These are phyloP conservation scores for Subacronicta megacephala DNA, from an alignment of 2,888 invertebrate species.

Conservation along the genomic window DNA sequence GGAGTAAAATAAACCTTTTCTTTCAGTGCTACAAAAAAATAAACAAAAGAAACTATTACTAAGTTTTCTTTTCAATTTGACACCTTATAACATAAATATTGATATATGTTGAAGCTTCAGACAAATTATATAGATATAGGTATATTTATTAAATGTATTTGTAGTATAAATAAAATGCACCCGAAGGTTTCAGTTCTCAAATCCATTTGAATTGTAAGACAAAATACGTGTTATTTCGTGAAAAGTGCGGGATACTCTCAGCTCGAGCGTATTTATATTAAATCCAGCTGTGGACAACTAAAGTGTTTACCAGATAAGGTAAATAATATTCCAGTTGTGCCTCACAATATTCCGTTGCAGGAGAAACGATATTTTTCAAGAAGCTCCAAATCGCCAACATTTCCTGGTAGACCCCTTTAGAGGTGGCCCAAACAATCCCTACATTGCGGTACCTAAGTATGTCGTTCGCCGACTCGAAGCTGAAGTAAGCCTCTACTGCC, in stretches of 20 bases:
- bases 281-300: slow-evolving; percentile 50
- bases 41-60: slow-evolving; percentile 33
- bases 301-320: slow-evolving; percentile 64
- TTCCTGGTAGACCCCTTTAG: slow-evolving; percentile 69
- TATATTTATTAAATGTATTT: slow-evolving; percentile 28
- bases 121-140: slow-evolving; percentile 13
- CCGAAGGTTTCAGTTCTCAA: slow-evolving; percentile 18
- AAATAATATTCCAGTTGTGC: slow-evolving; percentile 62
- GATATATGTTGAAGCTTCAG: slow-evolving; percentile 15
- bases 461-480: slow-evolving; percentile 70
- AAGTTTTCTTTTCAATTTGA: slow-evolving; percentile 31
- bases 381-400: slow-evolving; percentile 69
- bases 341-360: slow-evolving; percentile 64
- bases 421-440: slow-evolving; percentile 68
- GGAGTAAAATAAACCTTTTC: slow-evolving; percentile 32
- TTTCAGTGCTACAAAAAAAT: slow-evolving; percentile 40
- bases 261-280: slow-evolving; percentile 34
- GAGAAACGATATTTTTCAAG: slow-evolving; percentile 74
- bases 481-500: slow-evolving; percentile 75
- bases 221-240: slow-evolving; percentile 32
- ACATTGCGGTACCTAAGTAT: slow-evolving; percentile 64
- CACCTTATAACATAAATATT: slow-evolving; percentile 40
- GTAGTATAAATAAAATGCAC: slow-evolving; percentile 10
- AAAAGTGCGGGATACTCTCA: slow-evolving; percentile 31
- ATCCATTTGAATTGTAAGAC: slow-evolving; percentile 26